phyloP scores from a whole-genome alignment of 1,140 invertebrate genomes.

The Tyrophagus putrescentiae region DNA sequence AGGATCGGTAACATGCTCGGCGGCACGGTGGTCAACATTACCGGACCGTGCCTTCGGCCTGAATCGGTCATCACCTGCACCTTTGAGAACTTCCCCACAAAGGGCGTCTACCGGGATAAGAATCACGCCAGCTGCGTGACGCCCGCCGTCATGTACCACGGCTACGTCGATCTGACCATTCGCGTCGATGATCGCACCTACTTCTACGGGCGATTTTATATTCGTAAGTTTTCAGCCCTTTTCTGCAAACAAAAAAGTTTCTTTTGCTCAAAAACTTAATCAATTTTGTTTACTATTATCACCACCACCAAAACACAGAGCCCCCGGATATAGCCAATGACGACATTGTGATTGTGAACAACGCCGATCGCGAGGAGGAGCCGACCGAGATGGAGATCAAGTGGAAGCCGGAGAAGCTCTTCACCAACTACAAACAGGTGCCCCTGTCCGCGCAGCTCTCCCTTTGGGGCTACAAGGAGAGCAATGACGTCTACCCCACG shows the following conservation, averaged over 20 bases:
- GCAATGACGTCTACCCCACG: conserved; percentile 26
- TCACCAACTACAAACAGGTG: conserved; percentile 22
- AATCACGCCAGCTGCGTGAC: conserved; percentile 78
- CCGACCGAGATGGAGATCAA: conserved; percentile 25
- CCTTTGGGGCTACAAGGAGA: conserved; percentile 29
- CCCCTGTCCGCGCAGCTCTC: conserved; percentile 20
- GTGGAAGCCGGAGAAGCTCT: conserved; percentile 29
- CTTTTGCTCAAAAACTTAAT: neutral
- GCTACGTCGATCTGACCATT: conserved; percentile 73
- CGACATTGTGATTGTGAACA: conserved; percentile 25
- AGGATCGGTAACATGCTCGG: conserved; percentile 89
- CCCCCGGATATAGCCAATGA: conserved; percentile 29
- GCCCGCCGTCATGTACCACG: conserved; percentile 71
- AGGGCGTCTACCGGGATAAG: conserved; percentile 29
- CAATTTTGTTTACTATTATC: neutral
- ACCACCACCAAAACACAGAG: conserved; percentile 21
- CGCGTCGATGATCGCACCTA: conserved; percentile 59
- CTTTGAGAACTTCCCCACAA: conserved; percentile 33
- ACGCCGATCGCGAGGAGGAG: conserved; percentile 26
- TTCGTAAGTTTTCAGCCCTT: conserved; percentile 55
- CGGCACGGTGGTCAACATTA: conserved; percentile 83
- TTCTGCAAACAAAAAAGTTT: neutral
- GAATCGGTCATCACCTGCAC: conserved; percentile 55
- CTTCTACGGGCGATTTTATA: conserved; percentile 80
- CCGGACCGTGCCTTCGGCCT: conserved; percentile 70